Conservation (phyloP, 2,113 vertebrate species). For the Lichenostomus cassidix region DNA sequence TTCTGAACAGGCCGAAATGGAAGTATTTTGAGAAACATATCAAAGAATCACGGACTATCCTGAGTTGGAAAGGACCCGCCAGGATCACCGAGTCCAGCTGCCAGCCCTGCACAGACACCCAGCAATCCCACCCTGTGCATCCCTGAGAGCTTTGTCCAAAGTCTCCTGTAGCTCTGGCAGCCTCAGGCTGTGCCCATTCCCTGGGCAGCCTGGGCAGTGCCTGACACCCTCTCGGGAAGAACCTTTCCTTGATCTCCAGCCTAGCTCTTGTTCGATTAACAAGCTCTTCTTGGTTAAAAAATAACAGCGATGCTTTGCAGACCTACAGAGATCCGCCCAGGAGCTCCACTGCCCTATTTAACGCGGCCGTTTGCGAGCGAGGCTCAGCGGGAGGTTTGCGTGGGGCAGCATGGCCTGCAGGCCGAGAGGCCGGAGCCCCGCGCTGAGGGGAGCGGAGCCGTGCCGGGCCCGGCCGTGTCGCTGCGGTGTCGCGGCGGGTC, state of each 20-base stretch:
- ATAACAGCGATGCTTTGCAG: not conserved
- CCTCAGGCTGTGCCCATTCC: not conserved
- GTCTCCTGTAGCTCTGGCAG: not conserved
- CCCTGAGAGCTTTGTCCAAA: not conserved
- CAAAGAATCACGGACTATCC: not conserved
- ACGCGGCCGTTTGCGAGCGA: fast-evolving
- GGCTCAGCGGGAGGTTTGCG: fast-evolving
- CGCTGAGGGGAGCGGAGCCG: not conserved
- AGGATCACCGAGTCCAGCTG: fast-evolving
- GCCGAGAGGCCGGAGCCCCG: fast-evolving
- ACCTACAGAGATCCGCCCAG: not conserved
- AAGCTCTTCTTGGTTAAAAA: not conserved
- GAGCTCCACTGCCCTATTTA: not conserved
- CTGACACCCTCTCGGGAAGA: not conserved
- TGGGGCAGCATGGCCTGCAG: fast-evolving
- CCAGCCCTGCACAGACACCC: not conserved
- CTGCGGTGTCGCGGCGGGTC: not conserved
- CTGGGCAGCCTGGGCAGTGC: not conserved
- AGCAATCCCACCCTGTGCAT: not conserved
- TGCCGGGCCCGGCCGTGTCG: not conserved
- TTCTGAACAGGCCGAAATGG: not conserved
- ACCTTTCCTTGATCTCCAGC: not conserved
- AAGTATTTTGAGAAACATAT: not conserved
- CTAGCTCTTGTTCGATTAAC: not conserved
- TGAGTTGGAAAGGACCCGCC: fast-evolving